Evolutionary conservation across 2,113 vertebrate species (phyloP), one percentile per base, ranked within the genome.

Genomic region (Acanthisitta chloris): DNA sequence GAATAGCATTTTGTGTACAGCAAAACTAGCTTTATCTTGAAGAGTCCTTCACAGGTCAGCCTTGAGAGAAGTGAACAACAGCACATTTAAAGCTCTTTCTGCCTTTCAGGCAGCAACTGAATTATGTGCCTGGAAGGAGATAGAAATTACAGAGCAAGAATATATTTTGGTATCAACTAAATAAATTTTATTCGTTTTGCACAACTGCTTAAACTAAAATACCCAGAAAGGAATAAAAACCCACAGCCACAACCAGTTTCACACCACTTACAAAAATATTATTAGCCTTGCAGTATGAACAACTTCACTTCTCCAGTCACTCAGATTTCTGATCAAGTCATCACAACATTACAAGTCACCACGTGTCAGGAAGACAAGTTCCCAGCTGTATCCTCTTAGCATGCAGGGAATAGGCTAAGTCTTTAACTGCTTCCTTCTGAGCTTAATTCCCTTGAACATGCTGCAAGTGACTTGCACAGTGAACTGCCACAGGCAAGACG

Each of bases 1-100:
- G 88, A 93, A 69, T 13, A 82, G n/a, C n/a, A 90, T 65, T 94
- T 77, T 8, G 15, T 16, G 31, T 26, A 69, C 81, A 93, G 78
- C 52, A 90, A 96, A 85, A 36, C 57, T 40, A 84, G 54, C 72
- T 88, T 86, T 34, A 89, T 51, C 81, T 81, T 61, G n/a, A 88
- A 66, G 54, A 87, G 82, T 62, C 58, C 54, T 93, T 90, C 79
- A 70, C 25, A 88, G 88, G 86, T 94, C 88, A 94, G 64, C 67
- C 94, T 83, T 24, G n/a, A 81, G 9, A 55, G 58, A 94, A 86
- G 72, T 73, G 93, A 94, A 85, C 69, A 91, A 84, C 29, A 4
- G 54, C 16, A 74, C 38, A 31, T 54, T 83, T 72, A 66, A 90
- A 92, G 45, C n/a, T 88, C n/a, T 40, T 88, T 77, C 79, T 94